phyloP scores from a whole-genome alignment of 2,888 invertebrate genomes.

The Andrena flavipes region DNA sequence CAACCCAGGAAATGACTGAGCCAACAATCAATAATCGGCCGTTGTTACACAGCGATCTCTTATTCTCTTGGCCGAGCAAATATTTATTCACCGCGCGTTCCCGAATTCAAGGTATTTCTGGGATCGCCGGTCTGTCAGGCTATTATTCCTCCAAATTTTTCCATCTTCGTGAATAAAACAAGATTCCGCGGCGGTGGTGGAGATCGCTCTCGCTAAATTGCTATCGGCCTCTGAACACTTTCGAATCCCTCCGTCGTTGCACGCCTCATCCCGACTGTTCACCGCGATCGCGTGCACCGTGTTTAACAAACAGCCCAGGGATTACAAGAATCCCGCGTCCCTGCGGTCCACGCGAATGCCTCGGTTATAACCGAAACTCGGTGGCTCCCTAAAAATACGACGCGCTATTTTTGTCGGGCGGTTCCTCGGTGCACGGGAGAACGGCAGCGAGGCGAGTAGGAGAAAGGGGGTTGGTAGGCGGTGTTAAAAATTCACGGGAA shows the following conservation, averaged over 20 bases:
- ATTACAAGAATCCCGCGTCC: constrained; percentile 59
- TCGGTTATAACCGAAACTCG: constrained; percentile 60
- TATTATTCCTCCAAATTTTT: constrained; percentile 7
- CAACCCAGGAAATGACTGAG: constrained; percentile 50
- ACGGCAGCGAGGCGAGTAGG: constrained; percentile 23
- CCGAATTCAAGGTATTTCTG: constrained; percentile 58
- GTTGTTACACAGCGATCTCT: constrained; percentile 50
- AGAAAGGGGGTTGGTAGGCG: constrained; percentile 5
- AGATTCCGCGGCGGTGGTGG: not conserved
- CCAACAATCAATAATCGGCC: constrained; percentile 64
- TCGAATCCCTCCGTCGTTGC: not conserved
- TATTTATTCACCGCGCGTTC: constrained; percentile 59
- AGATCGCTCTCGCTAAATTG: not conserved
- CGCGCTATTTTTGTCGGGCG: constrained; percentile 78
- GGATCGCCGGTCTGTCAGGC: constrained; percentile 38
- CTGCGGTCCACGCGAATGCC: constrained; percentile 59
- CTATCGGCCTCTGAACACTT: not conserved
- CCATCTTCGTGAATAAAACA: not conserved
- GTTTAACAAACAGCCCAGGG: constrained; percentile 31
- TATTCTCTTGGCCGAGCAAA: constrained; percentile 58
- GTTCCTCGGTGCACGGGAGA: constrained; percentile 44
- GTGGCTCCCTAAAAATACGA: constrained; percentile 80
- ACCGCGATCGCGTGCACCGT: not conserved
- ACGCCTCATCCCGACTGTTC: no score
- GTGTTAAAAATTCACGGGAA: constrained; percentile 38